These are phyloP conservation scores for Platerodrilus igneus DNA, from an alignment of 2,888 invertebrate species.

Conservation along the genomic window DNA sequence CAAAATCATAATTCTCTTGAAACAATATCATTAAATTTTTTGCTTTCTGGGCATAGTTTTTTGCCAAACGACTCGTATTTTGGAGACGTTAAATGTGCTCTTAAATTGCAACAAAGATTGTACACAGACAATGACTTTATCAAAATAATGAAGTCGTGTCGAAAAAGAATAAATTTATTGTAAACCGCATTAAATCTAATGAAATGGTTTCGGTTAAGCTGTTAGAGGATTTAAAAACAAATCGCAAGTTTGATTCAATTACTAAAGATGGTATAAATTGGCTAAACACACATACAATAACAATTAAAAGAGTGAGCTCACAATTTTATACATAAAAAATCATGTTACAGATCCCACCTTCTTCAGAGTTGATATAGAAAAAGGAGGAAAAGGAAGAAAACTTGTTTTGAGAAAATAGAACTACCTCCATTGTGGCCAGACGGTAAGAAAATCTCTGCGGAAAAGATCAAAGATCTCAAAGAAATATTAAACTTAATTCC, in stretches of 20 bases:
- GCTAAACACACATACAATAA: conserved; percentile 20
- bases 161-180: conserved; percentile 25
- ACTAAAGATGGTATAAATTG: conserved; percentile 22
- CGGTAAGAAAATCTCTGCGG: conserved; percentile 5
- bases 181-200: conserved; percentile 18
- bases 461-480: conserved; percentile 7
- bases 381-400: conserved; percentile 6
- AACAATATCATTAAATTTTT: conserved; percentile 22
- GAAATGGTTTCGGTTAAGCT: conserved; percentile 20
- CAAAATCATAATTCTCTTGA: conserved; percentile 19
- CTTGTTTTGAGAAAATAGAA: too few species aligned
- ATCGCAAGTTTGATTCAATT: conserved; percentile 21
- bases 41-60: conserved; percentile 29
- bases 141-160: conserved; percentile 26
- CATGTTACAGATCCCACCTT: conserved; percentile 4
- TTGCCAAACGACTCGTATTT: conserved; percentile 30
- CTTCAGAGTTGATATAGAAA: conserved; percentile 8
- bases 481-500: conserved; percentile 7
- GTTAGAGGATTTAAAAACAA: conserved; percentile 20
- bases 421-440: conserved; percentile 9
- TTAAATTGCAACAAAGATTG: conserved; percentile 25
- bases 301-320: conserved; percentile 14
- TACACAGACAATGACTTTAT: conserved; percentile 26
- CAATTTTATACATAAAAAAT: conserved; percentile 6
- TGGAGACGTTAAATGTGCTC: conserved; percentile 28